Evolutionary conservation across 2,113 vertebrate species (phyloP).

Genomic region (Pantherophis guttatus): DNA sequence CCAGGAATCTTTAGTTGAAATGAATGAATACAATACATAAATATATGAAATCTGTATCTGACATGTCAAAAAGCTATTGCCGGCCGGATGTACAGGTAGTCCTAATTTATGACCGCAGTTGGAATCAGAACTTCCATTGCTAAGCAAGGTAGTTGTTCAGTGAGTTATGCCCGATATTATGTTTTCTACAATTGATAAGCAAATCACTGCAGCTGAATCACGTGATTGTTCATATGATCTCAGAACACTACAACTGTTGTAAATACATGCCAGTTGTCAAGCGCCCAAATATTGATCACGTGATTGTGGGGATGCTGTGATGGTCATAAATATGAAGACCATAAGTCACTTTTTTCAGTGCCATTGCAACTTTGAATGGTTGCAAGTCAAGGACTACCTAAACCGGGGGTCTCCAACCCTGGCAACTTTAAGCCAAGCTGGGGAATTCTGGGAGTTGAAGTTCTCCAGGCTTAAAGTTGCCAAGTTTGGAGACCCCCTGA

Average conservation of each 20-base stretch:
- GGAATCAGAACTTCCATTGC: neutral
- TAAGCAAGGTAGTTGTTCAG: neutral
- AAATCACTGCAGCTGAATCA: neutral
- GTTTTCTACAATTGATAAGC: neutral
- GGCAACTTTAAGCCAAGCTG: too few relatives aligned
- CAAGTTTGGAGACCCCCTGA: too few relatives aligned
- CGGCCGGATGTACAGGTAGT: neutral
- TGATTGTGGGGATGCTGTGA: neutral
- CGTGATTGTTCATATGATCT: neutral
- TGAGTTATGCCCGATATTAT: neutral
- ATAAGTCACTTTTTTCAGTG: neutral
- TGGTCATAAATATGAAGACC: neutral
- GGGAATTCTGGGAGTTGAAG: too few relatives aligned
- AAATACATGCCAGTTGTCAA: neutral
- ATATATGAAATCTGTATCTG: neutral
- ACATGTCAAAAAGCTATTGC: neutral
- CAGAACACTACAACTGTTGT: neutral
- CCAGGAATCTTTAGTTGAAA: neutral
- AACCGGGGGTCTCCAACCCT: neutral
- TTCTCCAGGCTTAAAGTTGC: too few relatives aligned
- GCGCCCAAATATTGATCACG: neutral
- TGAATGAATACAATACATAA: neutral
- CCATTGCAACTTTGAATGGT: neutral
- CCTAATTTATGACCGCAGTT: neutral
- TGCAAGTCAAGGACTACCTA: neutral